phyloP scores from a whole-genome alignment of 1,140 invertebrate species.

The Tribolium madens region DNA sequence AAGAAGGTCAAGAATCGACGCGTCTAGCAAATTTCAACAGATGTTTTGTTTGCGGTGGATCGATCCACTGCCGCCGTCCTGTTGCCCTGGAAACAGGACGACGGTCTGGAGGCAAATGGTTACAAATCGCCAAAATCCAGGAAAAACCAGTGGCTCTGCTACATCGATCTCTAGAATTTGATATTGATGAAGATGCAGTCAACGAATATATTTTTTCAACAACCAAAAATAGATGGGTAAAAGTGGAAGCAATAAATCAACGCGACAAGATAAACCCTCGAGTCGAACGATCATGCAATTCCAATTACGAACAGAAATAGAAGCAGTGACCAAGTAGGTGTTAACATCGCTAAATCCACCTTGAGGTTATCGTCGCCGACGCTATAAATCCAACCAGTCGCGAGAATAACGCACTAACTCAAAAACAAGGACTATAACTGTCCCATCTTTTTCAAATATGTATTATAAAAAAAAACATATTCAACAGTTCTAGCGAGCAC shows the following conservation, averaged over 20 bases:
- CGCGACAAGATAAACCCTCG: conserved; percentile 2
- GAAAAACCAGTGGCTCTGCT: neutral
- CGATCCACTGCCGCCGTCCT: conserved; percentile 26
- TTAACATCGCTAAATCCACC: conserved; percentile 14
- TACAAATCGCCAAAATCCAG: neutral
- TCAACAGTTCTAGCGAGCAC: too few species aligned
- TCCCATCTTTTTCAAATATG: too few species aligned
- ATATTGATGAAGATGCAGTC: neutral
- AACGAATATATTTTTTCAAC: neutral
- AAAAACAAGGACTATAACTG: too few species aligned
- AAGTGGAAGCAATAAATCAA: conserved; percentile 6
- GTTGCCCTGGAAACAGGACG: conserved; percentile 40
- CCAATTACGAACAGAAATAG: conserved; percentile 30
- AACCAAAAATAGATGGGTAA: neutral
- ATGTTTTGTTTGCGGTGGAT: conserved; percentile 32
- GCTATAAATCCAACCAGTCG: neutral
- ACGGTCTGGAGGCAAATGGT: neutral
- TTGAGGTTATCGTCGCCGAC: conserved; percentile 12
- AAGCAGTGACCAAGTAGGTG: conserved; percentile 17
- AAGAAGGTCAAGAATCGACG: conserved; percentile 41
- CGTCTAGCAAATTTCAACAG: conserved; percentile 21
- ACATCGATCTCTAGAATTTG: neutral
- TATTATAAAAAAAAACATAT: too few species aligned
- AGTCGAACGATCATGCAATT: conserved; percentile 10
- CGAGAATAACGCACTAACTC: too few species aligned